phyloP scores from a whole-genome alignment of 2,113 vertebrate species.

The Uria lomvia region DNA sequence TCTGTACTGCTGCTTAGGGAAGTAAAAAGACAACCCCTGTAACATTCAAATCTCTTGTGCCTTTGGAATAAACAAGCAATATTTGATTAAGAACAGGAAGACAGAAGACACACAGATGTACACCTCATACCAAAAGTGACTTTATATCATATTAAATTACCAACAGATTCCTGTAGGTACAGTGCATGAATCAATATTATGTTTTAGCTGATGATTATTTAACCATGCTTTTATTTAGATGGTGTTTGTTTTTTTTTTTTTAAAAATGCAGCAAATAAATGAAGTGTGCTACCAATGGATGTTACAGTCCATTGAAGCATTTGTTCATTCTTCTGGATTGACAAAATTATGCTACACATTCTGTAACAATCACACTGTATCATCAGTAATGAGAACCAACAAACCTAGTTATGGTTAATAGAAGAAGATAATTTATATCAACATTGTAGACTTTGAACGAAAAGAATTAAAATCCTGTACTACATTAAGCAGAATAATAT shows the following conservation, averaged over 20 bases:
- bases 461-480: slow-evolving; percentile 5
- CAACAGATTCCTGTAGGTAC: not conserved
- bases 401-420: not conserved
- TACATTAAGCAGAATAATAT: slow-evolving; percentile 37
- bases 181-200: not conserved
- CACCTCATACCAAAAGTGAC: not conserved
- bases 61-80: slow-evolving; percentile 59
- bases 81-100: slow-evolving; percentile 50
- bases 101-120: not conserved
- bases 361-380: not conserved
- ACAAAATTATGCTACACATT: not conserved
- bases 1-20: slow-evolving; percentile 44
- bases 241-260: not conserved
- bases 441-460: not conserved
- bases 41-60: slow-evolving; percentile 51
- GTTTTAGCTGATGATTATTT: not conserved
- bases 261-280: not conserved
- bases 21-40: slow-evolving; percentile 43
- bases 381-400: not conserved
- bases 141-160: slow-evolving; percentile 10
- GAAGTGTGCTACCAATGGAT: not conserved
- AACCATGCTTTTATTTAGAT: not conserved
- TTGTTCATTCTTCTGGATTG: slow-evolving; percentile 18
- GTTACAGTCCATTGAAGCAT: not conserved
- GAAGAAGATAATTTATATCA: not conserved